A percentile compares a stretch with the other conserved stretches of the same genome.
Conservation (phyloP, 1,140 invertebrate genomes). For the Drosophila dunni region DNA sequence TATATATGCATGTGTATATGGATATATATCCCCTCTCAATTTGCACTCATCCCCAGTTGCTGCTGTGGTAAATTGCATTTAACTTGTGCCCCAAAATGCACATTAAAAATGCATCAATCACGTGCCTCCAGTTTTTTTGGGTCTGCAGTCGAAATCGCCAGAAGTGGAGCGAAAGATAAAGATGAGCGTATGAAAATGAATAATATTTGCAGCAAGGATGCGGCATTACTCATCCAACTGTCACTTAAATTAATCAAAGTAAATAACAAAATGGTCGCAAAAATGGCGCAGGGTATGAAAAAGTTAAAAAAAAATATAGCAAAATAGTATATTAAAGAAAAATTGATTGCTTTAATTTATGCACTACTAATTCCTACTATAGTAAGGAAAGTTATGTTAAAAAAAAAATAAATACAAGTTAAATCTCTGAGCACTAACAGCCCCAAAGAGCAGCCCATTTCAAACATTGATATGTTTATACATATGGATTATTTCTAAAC, state of each 20-base stretch:
- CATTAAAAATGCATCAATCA: slow-evolving; percentile 84
- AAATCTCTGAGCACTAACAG: no score
- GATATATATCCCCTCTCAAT: neutral
- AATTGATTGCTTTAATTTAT: no score
- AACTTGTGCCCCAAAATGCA: slow-evolving; percentile 54
- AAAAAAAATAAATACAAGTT: no score
- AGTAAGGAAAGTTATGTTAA: no score
- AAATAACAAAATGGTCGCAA: slow-evolving; percentile 45
- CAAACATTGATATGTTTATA: no score
- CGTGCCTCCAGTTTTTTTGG: slow-evolving; percentile 49
- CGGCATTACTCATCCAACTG: slow-evolving; percentile 25
- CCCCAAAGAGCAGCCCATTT: no score
- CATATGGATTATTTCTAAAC: neutral
- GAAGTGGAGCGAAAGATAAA: slow-evolving; percentile 58
- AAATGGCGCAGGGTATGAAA: neutral
- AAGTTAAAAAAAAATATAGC: neutral
- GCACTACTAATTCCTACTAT: no score
- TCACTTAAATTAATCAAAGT: slow-evolving; percentile 71
- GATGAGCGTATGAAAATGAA: slow-evolving; percentile 56
- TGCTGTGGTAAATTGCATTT: slow-evolving; percentile 46
- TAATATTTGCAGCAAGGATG: slow-evolving; percentile 54
- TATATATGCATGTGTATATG: no score
- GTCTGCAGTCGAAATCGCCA: slow-evolving; percentile 32
- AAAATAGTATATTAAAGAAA: no score
- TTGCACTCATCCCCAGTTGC: neutral